Percentiles rank a stretch among this genome's conserved stretches.
Evolutionary conservation across 2,113 vertebrate genomes (phyloP).

Genomic region (Chiloscyllium plagiosum): DNA sequence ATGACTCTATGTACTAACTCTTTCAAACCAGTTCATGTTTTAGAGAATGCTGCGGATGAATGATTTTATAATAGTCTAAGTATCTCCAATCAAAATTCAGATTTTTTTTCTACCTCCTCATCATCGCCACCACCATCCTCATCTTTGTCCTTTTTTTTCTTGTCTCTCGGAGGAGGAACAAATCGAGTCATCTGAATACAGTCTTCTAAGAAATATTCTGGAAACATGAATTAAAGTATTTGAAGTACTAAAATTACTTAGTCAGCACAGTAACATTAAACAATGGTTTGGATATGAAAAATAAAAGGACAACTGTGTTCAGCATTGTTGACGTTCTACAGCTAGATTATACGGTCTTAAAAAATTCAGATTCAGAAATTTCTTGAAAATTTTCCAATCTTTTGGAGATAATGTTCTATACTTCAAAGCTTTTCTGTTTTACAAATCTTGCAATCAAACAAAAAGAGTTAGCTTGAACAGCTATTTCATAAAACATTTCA

Average conservation of each 20-base stretch:
- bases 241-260: neutral
- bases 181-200: conserved; percentile 95
- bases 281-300: neutral
- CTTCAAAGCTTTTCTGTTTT: neutral
- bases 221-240: conserved; percentile 30
- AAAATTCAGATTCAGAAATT: neutral
- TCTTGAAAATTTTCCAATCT: neutral
- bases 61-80: neutral
- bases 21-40: neutral
- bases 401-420: neutral
- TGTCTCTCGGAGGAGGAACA: conserved; percentile 78
- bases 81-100: neutral
- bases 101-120: conserved; percentile 64
- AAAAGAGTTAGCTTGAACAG: neutral
- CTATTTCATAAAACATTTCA: neutral
- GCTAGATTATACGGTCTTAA: neutral
- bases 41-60: neutral
- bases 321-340: neutral
- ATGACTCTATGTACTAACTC: too few species aligned
- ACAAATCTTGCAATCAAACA: neutral
- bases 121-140: conserved; percentile 82
- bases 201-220: conserved; percentile 94
- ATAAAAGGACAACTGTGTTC: neutral
- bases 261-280: neutral
- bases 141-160: conserved; percentile 89